Evolutionary conservation across 2,113 vertebrate genomes (phyloP).

Genomic region (Carassius gibelio): DNA sequence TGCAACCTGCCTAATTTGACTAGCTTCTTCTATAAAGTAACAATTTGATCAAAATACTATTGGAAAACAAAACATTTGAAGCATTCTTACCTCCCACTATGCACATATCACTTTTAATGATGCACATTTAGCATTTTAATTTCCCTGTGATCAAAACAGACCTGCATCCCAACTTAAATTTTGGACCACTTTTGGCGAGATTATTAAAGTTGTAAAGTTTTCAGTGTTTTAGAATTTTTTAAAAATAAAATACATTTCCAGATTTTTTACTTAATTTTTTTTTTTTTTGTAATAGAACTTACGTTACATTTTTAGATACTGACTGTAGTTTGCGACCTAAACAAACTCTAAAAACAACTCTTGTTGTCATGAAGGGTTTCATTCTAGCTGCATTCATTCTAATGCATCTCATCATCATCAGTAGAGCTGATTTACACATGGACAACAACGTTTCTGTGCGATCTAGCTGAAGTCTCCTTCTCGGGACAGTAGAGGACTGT

Average conservation of each 20-base stretch:
- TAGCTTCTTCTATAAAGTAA: neutral
- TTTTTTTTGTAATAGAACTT: neutral
- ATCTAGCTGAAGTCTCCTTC: neutral
- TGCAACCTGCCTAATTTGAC: neutral
- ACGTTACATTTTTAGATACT: neutral
- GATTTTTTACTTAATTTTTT: neutral
- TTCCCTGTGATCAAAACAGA: neutral
- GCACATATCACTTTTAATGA: neutral
- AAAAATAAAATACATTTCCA: neutral
- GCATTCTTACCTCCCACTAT: neutral
- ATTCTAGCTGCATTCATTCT: too few relatives aligned
- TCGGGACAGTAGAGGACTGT: slow-evolving; percentile 27
- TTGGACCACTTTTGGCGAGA: neutral
- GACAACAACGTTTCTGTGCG: neutral
- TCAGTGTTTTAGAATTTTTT: neutral
- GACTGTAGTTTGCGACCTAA: neutral
- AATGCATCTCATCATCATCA: neutral
- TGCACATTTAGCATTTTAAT: neutral
- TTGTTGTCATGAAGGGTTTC: neutral
- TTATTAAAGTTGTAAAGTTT: neutral
- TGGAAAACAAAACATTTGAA: neutral
- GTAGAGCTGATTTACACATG: slow-evolving; percentile 7
- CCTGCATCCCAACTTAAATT: neutral
- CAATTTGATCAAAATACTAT: neutral
- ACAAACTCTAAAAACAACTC: neutral